A percentile compares a stretch with the other conserved stretches of the same genome.
These are phyloP conservation scores for Pontoporia blainvillei DNA, from an alignment of 2,113 vertebrate species.

Conservation along the genomic window DNA sequence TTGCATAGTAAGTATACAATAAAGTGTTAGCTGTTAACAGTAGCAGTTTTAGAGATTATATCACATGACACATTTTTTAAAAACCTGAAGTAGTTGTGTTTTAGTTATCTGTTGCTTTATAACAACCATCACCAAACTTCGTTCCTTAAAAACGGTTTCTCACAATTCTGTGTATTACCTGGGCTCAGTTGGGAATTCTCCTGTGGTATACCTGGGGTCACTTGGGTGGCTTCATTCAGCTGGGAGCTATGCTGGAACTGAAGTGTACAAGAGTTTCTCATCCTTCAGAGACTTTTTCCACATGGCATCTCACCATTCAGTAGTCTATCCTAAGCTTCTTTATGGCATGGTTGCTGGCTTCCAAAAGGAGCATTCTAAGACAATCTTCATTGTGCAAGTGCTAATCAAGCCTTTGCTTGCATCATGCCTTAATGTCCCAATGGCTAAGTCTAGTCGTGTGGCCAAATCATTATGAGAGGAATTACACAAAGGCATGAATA, in stretches of 20 bases:
- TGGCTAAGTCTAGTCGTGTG: not conserved
- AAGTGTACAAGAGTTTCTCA: not conserved
- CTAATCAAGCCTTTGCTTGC: not conserved
- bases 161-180: not conserved
- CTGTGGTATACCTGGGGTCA: not conserved
- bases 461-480: not conserved
- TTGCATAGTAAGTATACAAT: not conserved
- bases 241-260: not conserved
- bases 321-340: not conserved
- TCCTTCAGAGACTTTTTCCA: not conserved
- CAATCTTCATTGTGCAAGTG: not conserved
- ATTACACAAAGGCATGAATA: not conserved
- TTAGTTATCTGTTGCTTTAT: not conserved
- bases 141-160: not conserved
- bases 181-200: not conserved
- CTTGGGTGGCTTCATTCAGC: not conserved
- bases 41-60: not conserved
- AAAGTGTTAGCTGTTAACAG: not conserved
- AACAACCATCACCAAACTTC: not conserved
- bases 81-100: not conserved
- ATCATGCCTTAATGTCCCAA: not conserved
- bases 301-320: not conserved
- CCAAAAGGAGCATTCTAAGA: not conserved
- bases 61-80: not conserved
- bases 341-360: not conserved